These are phyloP conservation scores for Steinernema carpocapsae DNA, from an alignment of 2,888 invertebrate genomes.

Conservation along the genomic window DNA sequence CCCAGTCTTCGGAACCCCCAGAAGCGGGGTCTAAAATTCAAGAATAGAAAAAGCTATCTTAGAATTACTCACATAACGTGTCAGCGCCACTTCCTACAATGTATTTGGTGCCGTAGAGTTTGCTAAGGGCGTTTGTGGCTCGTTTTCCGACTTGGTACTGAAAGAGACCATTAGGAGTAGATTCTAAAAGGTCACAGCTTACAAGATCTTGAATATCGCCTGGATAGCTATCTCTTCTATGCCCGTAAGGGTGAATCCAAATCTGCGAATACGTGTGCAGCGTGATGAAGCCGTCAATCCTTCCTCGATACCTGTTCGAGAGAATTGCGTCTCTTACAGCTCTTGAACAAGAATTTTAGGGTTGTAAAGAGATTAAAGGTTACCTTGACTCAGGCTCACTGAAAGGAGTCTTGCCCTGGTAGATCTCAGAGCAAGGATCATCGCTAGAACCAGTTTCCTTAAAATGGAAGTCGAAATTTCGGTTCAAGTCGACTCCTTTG, in stretches of 20 bases:
- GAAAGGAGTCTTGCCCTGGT: constrained; percentile 65
- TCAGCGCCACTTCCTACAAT: constrained; percentile 68
- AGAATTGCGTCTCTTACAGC: constrained; percentile 62
- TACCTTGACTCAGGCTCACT: constrained; percentile 67
- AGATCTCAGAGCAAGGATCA: constrained; percentile 68
- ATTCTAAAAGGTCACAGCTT: neutral
- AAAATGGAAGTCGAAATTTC: constrained; percentile 53
- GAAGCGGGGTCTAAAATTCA: constrained; percentile 62
- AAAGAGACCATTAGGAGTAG: constrained; percentile 32
- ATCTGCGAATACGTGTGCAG: constrained; percentile 68
- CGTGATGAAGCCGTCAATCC: constrained; percentile 68
- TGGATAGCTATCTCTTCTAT: constrained; percentile 63
- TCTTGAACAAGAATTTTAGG: constrained; percentile 38
- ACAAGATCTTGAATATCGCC: constrained; percentile 67
- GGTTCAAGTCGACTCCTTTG: constrained; percentile 45
- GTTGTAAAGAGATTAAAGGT: neutral
- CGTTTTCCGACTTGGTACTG: constrained; percentile 65
- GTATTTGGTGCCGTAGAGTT: constrained; percentile 67
- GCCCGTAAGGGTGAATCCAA: constrained; percentile 69
- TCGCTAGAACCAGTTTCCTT: constrained; percentile 64
- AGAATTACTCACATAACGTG: constrained; percentile 57
- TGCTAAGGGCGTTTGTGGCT: constrained; percentile 62
- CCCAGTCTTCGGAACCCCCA: constrained; percentile 69
- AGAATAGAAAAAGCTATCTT: neutral
- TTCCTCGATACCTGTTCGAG: constrained; percentile 54